These are phyloP conservation scores for Sebastes hubbsi DNA, from an alignment of 2,797 vertebrate genomes.

Conservation along the genomic window DNA sequence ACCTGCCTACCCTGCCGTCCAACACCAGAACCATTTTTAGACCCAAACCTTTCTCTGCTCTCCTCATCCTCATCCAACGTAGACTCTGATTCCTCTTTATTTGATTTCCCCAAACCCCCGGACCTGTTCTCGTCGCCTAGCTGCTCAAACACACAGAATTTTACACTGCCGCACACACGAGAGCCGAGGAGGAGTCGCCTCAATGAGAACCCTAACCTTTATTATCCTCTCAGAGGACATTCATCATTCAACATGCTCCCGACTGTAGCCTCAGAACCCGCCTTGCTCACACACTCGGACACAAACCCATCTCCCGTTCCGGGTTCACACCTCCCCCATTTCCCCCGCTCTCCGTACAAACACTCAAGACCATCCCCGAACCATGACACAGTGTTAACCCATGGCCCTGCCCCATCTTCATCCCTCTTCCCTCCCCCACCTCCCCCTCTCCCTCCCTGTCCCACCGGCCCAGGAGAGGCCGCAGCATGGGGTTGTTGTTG, in stretches of 20 bases:
- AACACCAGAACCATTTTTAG: slow-evolving; percentile 6
- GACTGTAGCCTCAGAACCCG: slow-evolving; percentile 66
- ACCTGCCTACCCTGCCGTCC: slow-evolving; percentile 2
- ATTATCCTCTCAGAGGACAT: slow-evolving; percentile 45
- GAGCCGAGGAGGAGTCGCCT: slow-evolving; percentile 27
- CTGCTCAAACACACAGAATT: slow-evolving; percentile 15
- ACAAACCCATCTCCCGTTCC: not conserved
- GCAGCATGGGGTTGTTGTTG: slow-evolving; percentile 82
- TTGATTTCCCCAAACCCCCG: slow-evolving; percentile 49
- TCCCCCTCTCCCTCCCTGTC: slow-evolving; percentile 69
- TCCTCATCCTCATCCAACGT: slow-evolving; percentile 27
- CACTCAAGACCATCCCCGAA: not conserved
- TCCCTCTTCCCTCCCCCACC: slow-evolving; percentile 55
- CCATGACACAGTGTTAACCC: slow-evolving; percentile 45
- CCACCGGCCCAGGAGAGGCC: slow-evolving; percentile 60
- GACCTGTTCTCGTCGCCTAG: slow-evolving; percentile 45
- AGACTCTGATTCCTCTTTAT: slow-evolving; percentile 13
- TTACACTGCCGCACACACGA: slow-evolving; percentile 34
- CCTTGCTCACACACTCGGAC: slow-evolving; percentile 25
- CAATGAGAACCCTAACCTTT: slow-evolving; percentile 5
- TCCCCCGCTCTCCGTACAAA: slow-evolving; percentile 57
- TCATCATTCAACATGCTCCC: slow-evolving; percentile 41
- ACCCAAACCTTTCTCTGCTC: not conserved
- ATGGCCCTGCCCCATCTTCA: slow-evolving; percentile 52
- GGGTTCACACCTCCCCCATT: slow-evolving; percentile 68